Evolutionary conservation across 2,113 vertebrate species (phyloP).

Genomic region (Hemibagrus wyckioides): DNA sequence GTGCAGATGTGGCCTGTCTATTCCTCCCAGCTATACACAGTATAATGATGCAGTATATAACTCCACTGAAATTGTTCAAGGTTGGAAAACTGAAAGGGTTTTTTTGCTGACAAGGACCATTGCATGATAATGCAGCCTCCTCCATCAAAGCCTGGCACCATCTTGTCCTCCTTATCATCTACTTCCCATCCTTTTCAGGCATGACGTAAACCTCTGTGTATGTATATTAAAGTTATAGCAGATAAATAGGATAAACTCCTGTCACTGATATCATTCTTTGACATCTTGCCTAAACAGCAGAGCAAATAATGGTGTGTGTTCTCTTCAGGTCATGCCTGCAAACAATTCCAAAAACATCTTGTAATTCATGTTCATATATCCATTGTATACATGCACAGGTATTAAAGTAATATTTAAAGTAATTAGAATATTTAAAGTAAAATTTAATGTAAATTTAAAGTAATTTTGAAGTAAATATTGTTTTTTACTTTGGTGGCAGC

Average conservation of each 20-base stretch:
- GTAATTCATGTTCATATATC: not conserved
- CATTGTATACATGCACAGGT: not conserved
- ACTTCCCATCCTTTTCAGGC: conserved; percentile 31
- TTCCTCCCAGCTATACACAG: not conserved
- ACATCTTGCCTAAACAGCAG: not conserved
- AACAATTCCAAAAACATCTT: not conserved
- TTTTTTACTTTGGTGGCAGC: not conserved
- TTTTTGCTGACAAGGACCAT: conserved; percentile 33
- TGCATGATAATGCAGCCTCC: conserved; percentile 32
- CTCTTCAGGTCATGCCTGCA: not conserved
- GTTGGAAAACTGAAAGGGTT: conserved; percentile 37
- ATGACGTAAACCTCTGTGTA: not conserved
- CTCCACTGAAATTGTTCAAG: conserved; percentile 14
- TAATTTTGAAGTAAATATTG: not conserved
- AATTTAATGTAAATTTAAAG: too few species aligned
- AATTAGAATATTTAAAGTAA: not conserved
- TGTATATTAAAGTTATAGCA: not conserved
- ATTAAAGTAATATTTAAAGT: too few species aligned
- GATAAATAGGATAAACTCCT: not conserved
- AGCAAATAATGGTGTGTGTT: not conserved
- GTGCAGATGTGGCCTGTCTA: not conserved
- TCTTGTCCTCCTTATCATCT: conserved; percentile 27
- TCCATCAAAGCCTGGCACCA: conserved; percentile 26
- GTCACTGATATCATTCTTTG: not conserved
- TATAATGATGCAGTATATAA: not conserved